Evolutionary conservation across 2,797 vertebrate genomes (phyloP).

Genomic region (Onychomys arenicola): DNA sequence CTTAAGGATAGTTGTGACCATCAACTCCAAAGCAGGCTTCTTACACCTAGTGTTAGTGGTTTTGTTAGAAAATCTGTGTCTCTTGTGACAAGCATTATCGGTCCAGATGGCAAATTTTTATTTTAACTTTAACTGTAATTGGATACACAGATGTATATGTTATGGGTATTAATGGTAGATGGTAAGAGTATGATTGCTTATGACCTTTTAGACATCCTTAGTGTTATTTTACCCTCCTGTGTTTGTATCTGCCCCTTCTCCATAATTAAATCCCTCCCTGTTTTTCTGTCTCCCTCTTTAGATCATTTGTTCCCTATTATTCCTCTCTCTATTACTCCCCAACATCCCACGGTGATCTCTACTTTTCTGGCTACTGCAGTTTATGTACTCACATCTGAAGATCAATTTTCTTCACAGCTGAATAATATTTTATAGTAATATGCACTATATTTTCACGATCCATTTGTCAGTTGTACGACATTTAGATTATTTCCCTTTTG

Average conservation of each 20-base stretch:
- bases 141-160: not conserved
- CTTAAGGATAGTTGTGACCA: not conserved
- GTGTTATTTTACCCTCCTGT: not conserved
- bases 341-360: not conserved
- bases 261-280: not conserved
- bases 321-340: not conserved
- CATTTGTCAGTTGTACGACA: not conserved
- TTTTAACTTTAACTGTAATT: not conserved
- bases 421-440: not conserved
- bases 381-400: not conserved
- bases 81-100: not conserved
- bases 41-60: not conserved
- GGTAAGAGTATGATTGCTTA: not conserved
- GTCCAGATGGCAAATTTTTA: not conserved
- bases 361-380: not conserved
- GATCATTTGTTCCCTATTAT: not conserved
- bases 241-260: not conserved
- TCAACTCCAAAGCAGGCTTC: not conserved
- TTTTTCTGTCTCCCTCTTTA: not conserved
- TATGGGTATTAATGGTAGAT: not conserved
- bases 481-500: not conserved
- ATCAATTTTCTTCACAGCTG: not conserved
- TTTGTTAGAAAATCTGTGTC: not conserved
- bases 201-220: not conserved
- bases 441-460: not conserved